Evolutionary conservation across 2,888 invertebrate genomes (phyloP), one percentile per base, ranked within the genome.

Genomic region (Lobophora halterata): DNA sequence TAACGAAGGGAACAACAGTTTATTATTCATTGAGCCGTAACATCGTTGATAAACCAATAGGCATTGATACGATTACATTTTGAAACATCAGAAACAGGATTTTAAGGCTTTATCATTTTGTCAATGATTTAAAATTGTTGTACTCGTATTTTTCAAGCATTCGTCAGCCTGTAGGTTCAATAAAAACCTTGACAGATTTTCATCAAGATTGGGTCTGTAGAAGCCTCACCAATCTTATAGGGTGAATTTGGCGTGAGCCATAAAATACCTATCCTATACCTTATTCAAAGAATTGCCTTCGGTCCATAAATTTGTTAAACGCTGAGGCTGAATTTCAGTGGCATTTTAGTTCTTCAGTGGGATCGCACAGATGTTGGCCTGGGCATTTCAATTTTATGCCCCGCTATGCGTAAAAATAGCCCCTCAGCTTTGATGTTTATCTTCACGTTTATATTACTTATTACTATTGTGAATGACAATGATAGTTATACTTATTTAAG

Each of bases 221-320:
- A 36, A 40, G 30, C 32, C 38, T 36, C 40, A 42, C 40, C 44
- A 52, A 55, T 52, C 43, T 43, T 27, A 42, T 43, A 35, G 45
- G 43, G 37, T 46, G 43, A 52, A 55, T 41, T 35, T 36, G 41
- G 55, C 55, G 57, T 33, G 48, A 31, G 55, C 57, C 58, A 66
- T 69, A 69, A 71, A 71, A 63, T 61, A 66, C 60, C 55, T 58
- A 52, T 56, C 52, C 54, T 55, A 55, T 65, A 55, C 62, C 60
- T 71, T 67, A 69, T 70, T 70, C 49, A 67, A 65, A 65, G 64
- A 61, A 69, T 67, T 61, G 63, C 68, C 60, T 58, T 61, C 66
- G 69, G 58, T 52, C 63, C 67, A 71, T 73, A 71, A 73, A 73
- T 65, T 68, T 56, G 62, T 64, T 64, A 65, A 67, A 64, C 58